phyloP scores from a whole-genome alignment of 2,797 vertebrate species.

The Pseudocheirus occidentalis region DNA sequence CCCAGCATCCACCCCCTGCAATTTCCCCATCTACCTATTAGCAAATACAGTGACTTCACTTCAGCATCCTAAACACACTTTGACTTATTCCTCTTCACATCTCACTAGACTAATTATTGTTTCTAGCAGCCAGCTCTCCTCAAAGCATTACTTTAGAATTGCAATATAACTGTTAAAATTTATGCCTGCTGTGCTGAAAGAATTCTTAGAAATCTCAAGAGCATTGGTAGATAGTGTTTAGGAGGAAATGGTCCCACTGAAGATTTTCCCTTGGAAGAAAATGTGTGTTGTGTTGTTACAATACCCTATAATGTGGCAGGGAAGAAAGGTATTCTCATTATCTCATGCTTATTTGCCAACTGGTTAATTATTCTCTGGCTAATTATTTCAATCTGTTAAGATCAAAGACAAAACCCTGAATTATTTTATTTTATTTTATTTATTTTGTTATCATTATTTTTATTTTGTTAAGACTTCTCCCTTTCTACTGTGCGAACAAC shows the following conservation, averaged over 20 bases:
- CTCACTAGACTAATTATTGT: constrained; percentile 6
- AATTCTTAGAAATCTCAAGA: constrained; percentile 14
- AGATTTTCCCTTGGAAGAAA: background rate
- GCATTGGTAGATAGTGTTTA: background rate
- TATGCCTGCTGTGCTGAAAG: background rate
- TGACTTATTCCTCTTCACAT: constrained; percentile 18
- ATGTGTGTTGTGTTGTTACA: background rate
- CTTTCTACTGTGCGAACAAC: background rate
- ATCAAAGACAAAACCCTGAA: background rate
- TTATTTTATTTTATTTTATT: background rate
- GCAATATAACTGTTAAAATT: constrained; percentile 7
- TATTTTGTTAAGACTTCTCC: background rate
- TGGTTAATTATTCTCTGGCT: background rate
- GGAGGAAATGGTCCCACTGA: background rate
- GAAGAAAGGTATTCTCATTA: constrained; percentile 2
- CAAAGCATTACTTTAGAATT: background rate
- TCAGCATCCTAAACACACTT: background rate
- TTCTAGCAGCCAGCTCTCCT: background rate
- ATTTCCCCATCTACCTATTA: background rate
- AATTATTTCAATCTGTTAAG: background rate
- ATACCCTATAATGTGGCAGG: background rate
- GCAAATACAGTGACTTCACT: background rate
- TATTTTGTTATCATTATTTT: background rate
- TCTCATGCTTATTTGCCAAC: background rate
- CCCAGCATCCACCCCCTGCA: background rate